phyloP scores from a whole-genome alignment of 1,140 invertebrate species.

The Caenorhabditis remanei region DNA sequence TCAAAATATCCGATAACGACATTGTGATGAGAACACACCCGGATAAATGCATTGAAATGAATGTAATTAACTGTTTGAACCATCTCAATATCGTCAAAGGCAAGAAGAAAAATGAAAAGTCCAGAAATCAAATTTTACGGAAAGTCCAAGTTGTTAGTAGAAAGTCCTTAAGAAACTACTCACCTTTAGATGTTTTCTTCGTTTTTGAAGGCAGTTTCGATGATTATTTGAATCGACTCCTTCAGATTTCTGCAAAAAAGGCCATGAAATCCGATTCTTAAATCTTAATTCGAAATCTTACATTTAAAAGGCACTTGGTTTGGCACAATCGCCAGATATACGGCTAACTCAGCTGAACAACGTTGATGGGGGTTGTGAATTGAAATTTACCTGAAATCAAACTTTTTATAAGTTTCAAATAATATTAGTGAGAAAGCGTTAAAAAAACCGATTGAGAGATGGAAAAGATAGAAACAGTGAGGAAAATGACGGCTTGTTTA shows the following conservation, averaged over 20 bases:
- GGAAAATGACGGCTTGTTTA: neutral
- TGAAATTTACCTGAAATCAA: constrained; percentile 29
- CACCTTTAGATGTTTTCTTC: neutral
- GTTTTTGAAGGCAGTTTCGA: neutral
- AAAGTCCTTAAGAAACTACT: neutral
- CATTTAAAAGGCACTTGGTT: constrained; percentile 17
- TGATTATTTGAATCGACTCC: constrained; percentile 15
- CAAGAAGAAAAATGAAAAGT: neutral
- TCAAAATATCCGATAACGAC: constrained; percentile 18
- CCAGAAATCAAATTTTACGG: neutral
- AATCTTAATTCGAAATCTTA: neutral
- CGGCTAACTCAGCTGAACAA: neutral
- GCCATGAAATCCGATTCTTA: too few species aligned
- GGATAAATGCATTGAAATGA: neutral
- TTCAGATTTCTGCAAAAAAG: constrained; percentile 27
- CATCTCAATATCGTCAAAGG: constrained; percentile 46
- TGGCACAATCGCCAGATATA: constrained; percentile 4
- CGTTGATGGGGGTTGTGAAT: constrained; percentile 1
- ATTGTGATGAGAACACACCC: neutral
- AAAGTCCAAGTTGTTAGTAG: neutral
- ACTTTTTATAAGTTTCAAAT: neutral
- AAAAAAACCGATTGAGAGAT: neutral
- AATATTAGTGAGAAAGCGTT: neutral
- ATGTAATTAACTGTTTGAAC: neutral
- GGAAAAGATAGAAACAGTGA: constrained; percentile 11